Evolutionary conservation across 2,113 vertebrate genomes (phyloP), one percentile per base, ranked within the genome.

Genomic region (Hydrolagus affinis): DNA sequence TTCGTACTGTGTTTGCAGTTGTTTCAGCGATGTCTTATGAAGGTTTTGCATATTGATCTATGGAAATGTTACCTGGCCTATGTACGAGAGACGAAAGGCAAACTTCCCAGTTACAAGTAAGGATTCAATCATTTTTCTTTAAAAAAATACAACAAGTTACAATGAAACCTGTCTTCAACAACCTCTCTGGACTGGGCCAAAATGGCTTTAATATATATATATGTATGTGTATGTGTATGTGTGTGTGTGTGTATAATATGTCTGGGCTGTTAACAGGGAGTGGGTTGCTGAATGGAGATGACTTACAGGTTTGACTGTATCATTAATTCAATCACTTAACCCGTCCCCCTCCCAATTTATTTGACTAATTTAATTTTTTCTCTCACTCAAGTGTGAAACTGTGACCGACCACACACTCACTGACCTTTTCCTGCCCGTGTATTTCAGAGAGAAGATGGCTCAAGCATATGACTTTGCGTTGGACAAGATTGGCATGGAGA

Each of bases 401-500:
- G n/a, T 71, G 30, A 68, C 15, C 10, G 19, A 21, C 62, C 9
- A 15, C 4, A 23, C 25, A 21, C 30, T 59, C 28, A 85, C 23
- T 66, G 19, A 64, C 66, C 87, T 86, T 12, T 91, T 87, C 87
- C 85, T 90, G 89, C 89, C 86, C 87, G 44, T 88, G 70, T 73
- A 86, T 86, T 86, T 72, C 92, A 99, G 98, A 94, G 97, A 99
- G 92, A 99, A 99, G 94, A 99, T 99, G 98, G 97, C 98, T 87
- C 98, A 99, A 92, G 98, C 98, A 0, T 99, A 99, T 89, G 97
- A 99, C 92, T 99, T 99, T 93, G 98, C 98, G 87, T 92, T 99
- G 89, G 98, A 99, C 94, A 99, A 99, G 94, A 99, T 99, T 89
- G 98, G 98, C 90, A 99, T 99, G 98, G 98, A 99, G 93, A 99